Percentiles rank a stretch among this genome's conserved stretches.
Conservation (phyloP, 1,140 invertebrate genomes). For the Psix sp. region DNA sequence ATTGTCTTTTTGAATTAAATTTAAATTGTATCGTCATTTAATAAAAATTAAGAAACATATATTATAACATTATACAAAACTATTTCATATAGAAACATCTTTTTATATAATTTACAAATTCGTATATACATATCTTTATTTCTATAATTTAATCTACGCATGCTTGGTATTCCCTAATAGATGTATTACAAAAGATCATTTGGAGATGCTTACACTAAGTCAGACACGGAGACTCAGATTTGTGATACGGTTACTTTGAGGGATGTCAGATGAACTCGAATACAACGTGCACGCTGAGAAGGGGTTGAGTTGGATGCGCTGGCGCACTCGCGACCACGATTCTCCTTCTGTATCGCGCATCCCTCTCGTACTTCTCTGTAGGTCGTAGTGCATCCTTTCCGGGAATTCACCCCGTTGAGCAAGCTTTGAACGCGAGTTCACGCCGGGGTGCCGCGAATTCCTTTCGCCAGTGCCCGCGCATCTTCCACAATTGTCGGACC, state of each 20-base stretch:
- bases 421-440: constrained; percentile 57
- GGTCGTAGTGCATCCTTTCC: constrained; percentile 57
- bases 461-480: constrained; percentile 74
- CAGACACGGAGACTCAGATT: constrained; percentile 65
- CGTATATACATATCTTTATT: too few relatives aligned
- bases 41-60: too few relatives aligned
- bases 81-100: too few relatives aligned
- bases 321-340: constrained; percentile 37
- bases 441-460: constrained; percentile 64
- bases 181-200: too few relatives aligned
- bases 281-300: constrained; percentile 11
- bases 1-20: too few relatives aligned
- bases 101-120: too few relatives aligned
- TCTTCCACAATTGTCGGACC: constrained; percentile 75
- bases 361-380: constrained; percentile 59
- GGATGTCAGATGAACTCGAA: constrained; percentile 60
- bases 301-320: constrained; percentile 49
- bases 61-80: too few relatives aligned
- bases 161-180: too few relatives aligned
- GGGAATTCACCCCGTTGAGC: constrained; percentile 57
- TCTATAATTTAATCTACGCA: too few relatives aligned
- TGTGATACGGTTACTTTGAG: constrained; percentile 63
- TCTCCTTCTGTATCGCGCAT: constrained; percentile 43
- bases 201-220: constrained; percentile 64
- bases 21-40: too few relatives aligned